Evolutionary conservation across 2,888 invertebrate genomes (phyloP).

Genomic region (Tenthredo mesomela): DNA sequence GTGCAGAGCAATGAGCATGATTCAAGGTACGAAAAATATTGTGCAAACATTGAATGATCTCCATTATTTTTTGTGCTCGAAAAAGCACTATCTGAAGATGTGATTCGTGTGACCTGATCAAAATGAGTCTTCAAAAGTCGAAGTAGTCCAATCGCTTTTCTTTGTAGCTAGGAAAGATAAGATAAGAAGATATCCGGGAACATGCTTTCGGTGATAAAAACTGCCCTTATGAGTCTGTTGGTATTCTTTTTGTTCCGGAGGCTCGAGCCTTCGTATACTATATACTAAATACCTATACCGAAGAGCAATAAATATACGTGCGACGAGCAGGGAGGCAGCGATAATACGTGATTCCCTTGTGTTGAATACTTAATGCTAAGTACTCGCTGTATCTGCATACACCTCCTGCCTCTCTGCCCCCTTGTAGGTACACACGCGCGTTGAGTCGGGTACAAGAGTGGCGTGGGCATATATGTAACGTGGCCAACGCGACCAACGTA

Average conservation of each 20-base stretch:
- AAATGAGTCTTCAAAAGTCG: not conserved
- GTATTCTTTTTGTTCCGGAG: slow-evolving; percentile 13
- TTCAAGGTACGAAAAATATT: not conserved
- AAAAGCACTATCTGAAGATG: not conserved
- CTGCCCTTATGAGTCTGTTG: not conserved
- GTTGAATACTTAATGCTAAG: slow-evolving; percentile 77
- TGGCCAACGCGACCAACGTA: slow-evolving; percentile 56
- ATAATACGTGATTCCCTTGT: slow-evolving; percentile 77
- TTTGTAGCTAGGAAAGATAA: not conserved
- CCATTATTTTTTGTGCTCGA: not conserved
- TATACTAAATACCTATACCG: slow-evolving; percentile 54
- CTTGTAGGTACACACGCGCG: slow-evolving; percentile 58
- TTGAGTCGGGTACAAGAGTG: slow-evolving; percentile 59
- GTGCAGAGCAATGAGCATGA: not conserved
- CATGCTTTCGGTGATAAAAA: not conserved
- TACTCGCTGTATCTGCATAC: slow-evolving; percentile 74
- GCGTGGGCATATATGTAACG: slow-evolving; percentile 69
- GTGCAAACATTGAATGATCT: not conserved
- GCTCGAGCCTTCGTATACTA: slow-evolving; percentile 14
- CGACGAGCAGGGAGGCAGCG: slow-evolving; percentile 71
- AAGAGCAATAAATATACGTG: slow-evolving; percentile 75
- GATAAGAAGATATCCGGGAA: not conserved
- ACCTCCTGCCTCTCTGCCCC: slow-evolving; percentile 59
- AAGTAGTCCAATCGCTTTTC: not conserved
- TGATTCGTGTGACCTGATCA: not conserved